Evolutionary conservation across 2,888 invertebrate species (phyloP).

Genomic region (Carcina quercana): DNA sequence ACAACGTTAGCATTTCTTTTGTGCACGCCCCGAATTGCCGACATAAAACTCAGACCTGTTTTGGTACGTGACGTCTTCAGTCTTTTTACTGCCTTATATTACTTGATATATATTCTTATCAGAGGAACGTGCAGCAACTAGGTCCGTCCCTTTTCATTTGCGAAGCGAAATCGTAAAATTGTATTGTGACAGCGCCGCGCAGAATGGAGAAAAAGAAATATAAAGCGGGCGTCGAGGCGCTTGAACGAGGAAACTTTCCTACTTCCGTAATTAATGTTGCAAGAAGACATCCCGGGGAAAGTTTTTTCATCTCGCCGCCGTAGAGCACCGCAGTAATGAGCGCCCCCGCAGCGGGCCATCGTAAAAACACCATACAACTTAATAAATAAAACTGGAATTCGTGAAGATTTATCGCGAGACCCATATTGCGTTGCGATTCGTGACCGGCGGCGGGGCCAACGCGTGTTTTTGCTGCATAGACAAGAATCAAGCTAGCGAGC

Average conservation of each 20-base stretch:
- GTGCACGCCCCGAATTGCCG: constrained; percentile 67
- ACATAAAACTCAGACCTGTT: constrained; percentile 68
- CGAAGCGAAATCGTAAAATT: constrained; percentile 56
- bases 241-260: constrained; percentile 32
- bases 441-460: constrained; percentile 37
- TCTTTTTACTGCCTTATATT: constrained; percentile 59
- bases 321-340: constrained; percentile 55
- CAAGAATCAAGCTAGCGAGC: constrained; percentile 36
- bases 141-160: constrained; percentile 43
- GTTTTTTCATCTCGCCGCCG: constrained; percentile 65
- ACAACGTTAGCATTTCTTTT: constrained; percentile 66
- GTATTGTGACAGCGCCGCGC: constrained; percentile 33
- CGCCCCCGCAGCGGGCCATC: constrained; percentile 59
- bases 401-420: constrained; percentile 64
- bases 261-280: constrained; percentile 68
- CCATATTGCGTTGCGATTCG: constrained; percentile 62
- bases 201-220: constrained; percentile 36
- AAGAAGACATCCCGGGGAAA: constrained; percentile 63
- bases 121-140: constrained; percentile 35
- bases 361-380: constrained; percentile 72
- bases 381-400: constrained; percentile 70
- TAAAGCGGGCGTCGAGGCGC: constrained; percentile 29
- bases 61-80: constrained; percentile 64
- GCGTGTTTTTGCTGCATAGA: constrained; percentile 45
- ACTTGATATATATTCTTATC: constrained; percentile 64